Conservation (phyloP, 2,113 vertebrate genomes). For the Ctenodactylus gundi region DNA sequence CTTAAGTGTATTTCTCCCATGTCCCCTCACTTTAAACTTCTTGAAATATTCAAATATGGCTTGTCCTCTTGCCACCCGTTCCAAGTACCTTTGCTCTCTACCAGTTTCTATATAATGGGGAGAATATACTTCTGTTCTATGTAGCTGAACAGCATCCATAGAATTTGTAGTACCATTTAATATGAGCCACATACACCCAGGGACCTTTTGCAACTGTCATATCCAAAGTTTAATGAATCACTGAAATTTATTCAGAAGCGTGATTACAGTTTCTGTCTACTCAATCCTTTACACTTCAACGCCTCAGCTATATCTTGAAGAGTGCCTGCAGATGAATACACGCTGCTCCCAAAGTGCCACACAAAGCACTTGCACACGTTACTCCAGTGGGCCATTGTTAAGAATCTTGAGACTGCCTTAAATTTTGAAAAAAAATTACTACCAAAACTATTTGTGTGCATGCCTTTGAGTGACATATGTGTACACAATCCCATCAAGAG, state of each 20-base stretch:
- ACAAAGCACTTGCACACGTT: background rate
- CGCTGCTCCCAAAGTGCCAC: fast-evolving
- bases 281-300: background rate
- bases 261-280: background rate
- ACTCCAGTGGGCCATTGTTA: too few species aligned
- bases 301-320: background rate
- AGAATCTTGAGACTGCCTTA: background rate
- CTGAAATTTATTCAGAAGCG: background rate
- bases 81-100: background rate
- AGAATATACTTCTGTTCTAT: background rate
- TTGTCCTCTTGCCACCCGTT: fast-evolving
- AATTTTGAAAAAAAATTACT: background rate
- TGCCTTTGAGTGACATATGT: background rate
- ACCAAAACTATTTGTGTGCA: background rate
- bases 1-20: background rate
- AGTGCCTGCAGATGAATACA: background rate
- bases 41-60: background rate
- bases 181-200: background rate
- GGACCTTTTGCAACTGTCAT: background rate
- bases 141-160: background rate
- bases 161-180: background rate
- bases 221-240: background rate
- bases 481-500: background rate
- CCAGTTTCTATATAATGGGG: background rate
- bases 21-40: background rate